Base-by-base conservation (phyloP, 2,797 vertebrate genomes). In the Balearica regulorum region DNA sequence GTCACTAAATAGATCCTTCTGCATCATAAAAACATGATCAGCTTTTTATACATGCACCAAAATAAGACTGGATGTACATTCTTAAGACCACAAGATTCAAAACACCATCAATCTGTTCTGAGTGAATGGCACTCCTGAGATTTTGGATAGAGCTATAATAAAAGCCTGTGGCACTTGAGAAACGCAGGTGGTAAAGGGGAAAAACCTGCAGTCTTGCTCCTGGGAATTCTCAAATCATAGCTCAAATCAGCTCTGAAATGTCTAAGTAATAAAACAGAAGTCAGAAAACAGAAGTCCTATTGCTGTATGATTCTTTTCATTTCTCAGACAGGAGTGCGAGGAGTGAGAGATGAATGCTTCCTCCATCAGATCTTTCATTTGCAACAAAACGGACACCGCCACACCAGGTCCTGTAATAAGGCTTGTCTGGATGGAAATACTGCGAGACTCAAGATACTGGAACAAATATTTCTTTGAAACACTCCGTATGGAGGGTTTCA, bases 161-260 rank as follows among this genome's bases (percentile, higher is more conserved):
- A 96, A 94, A 94, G 89, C 44, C 86, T 80, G 80, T 81, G 90
- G 60, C 83, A 79, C 60, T 81, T 70, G 81, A 87, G 86, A 94
- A 92, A 83, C 10, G 13, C 93, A 94, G 88, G 80, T 91, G 91
- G 87, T 87, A 94, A 97, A 83, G 60, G 66, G 79, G 65, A 54
- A 89, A 80, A 75, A 94, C 70, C 71, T 76, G 71, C 75, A 91
- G 48, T 39, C 73, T 80, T 77, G 39, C 90, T 86, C 72, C 73
- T 93, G 96, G 91, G 96, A 97, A 94, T 96, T 88, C 92, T 94
- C 89, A 82, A 77, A 82, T 75, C 77, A 80, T 49, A 93, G 91
- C 79, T 79, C 87, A 87, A 92, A 94, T 91, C 89, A 77, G 46
- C 78, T 90, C 49, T 82, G 72, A 96, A 95, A 95, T 85, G 95